phyloP scores from a whole-genome alignment of 2,113 vertebrate species.

The Leucoraja erinaceus region DNA sequence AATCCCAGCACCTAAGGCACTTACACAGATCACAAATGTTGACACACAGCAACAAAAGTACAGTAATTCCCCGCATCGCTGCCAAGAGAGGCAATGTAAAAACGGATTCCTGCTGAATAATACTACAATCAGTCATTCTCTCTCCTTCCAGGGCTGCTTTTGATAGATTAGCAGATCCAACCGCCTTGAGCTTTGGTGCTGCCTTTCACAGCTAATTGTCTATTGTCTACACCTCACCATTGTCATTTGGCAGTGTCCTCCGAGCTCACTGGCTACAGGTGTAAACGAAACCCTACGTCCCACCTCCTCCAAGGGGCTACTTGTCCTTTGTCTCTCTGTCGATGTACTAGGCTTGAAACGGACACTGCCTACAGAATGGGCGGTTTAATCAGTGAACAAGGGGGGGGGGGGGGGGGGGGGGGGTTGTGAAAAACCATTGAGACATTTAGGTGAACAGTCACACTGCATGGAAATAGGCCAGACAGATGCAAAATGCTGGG shows the following conservation, averaged over 20 bases:
- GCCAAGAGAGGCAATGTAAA: background rate
- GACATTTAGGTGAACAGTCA: too few relatives aligned
- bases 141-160: conserved; percentile 1
- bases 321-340: background rate
- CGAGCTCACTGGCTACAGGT: conserved; percentile 12
- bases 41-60: background rate
- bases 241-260: background rate
- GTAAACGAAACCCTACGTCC: background rate
- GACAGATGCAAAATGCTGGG: too few relatives aligned
- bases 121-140: conserved; percentile 23
- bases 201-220: background rate
- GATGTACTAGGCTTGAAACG: background rate
- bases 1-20: background rate
- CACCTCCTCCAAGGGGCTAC: background rate
- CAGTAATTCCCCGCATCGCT: background rate
- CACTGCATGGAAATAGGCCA: too few relatives aligned
- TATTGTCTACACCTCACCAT: background rate
- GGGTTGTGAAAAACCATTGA: too few relatives aligned
- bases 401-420: too few relatives aligned
- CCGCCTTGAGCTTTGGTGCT: background rate
- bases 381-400: background rate
- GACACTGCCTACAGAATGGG: background rate
- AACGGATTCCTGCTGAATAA: background rate
- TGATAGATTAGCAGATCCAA: conserved; percentile 10
- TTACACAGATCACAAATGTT: background rate